phyloP scores from a whole-genome alignment of 2,888 invertebrate species.

The Agrochola circellaris region DNA sequence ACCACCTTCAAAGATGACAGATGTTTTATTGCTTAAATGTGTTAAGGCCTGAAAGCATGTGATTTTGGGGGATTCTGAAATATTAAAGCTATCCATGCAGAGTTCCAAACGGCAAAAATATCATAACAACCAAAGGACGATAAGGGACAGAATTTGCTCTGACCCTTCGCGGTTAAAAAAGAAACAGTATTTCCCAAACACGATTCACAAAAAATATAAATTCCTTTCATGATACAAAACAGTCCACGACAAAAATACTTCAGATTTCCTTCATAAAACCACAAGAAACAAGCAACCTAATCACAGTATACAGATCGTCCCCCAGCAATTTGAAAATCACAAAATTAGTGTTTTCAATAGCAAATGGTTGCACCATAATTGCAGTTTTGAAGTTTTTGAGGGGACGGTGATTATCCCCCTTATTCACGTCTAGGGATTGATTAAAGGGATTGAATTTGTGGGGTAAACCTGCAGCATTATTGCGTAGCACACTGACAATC shows the following conservation, averaged over 20 bases:
- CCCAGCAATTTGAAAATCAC: slow-evolving; percentile 59
- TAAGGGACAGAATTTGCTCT: background rate
- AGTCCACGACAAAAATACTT: slow-evolving; percentile 21
- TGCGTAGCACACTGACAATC: background rate
- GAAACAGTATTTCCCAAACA: slow-evolving; percentile 7
- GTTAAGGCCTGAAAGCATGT: background rate
- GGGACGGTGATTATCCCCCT: slow-evolving; percentile 70
- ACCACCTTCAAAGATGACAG: too few relatives aligned
- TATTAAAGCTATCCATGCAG: background rate
- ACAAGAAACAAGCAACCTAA: slow-evolving; percentile 47
- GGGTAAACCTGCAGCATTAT: slow-evolving; percentile 47
- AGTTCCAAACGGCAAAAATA: too few relatives aligned
- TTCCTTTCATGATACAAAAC: slow-evolving; percentile 10
- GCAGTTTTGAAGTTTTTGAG: slow-evolving; percentile 67
- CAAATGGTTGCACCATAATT: slow-evolving; percentile 66
- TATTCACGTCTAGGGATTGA: slow-evolving; percentile 68
- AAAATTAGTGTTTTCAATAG: slow-evolving; percentile 66
- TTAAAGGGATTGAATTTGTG: slow-evolving; percentile 67
- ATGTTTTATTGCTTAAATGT: too few relatives aligned
- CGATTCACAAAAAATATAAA: slow-evolving; percentile 22
- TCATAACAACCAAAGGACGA: background rate
- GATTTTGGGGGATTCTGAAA: background rate
- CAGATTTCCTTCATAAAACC: slow-evolving; percentile 19
- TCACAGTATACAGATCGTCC: slow-evolving; percentile 55
- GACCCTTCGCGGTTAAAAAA: background rate